These are phyloP conservation scores for Mustela lutreola DNA, from an alignment of 2,113 vertebrate genomes.

Conservation along the genomic window DNA sequence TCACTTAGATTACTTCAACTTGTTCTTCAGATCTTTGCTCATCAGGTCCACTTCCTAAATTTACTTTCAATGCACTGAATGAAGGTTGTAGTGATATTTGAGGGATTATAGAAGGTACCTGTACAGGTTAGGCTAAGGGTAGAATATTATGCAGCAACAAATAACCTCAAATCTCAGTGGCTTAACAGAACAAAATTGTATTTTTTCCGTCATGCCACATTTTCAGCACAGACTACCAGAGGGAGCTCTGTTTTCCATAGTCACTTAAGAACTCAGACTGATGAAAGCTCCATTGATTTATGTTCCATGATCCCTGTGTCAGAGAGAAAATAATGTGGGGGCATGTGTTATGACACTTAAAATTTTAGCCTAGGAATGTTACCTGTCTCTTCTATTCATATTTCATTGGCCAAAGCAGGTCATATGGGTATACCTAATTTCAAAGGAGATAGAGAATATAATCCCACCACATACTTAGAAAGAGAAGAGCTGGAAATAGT, in stretches of 20 bases:
- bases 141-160: not conserved
- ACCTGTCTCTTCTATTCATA: not conserved
- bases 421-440: not conserved
- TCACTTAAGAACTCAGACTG: not conserved
- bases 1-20: not conserved
- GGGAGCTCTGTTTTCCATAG: not conserved
- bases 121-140: not conserved
- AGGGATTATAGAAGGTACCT: not conserved
- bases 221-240: not conserved
- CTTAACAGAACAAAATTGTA: not conserved
- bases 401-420: not conserved
- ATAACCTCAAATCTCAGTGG: not conserved
- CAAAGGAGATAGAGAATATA: not conserved
- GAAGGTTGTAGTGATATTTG: not conserved
- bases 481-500: not conserved
- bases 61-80: not conserved
- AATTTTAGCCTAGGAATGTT: not conserved
- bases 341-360: not conserved
- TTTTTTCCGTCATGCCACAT: not conserved
- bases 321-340: not conserved
- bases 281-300: not conserved
- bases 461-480: not conserved
- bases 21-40: not conserved
- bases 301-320: not conserved
- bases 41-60: not conserved